A percentile compares a stretch with the other conserved stretches of the same genome.
Conservation (phyloP, 2,113 vertebrate species). For the Desmodus rotundus region DNA sequence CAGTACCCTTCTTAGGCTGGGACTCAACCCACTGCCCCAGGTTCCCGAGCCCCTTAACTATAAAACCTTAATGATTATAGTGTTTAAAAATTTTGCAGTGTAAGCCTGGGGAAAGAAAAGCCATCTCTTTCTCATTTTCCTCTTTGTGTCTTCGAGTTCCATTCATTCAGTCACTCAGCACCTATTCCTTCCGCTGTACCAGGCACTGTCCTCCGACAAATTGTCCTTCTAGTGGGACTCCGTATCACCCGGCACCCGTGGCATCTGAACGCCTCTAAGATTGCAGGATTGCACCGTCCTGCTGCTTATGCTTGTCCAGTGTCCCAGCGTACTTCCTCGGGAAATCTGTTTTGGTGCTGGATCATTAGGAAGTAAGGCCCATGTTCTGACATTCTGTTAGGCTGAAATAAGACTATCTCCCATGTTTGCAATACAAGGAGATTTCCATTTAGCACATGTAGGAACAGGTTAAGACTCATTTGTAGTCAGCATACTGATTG, state of each 20-base stretch:
- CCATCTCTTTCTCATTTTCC: background rate
- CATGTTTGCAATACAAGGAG: background rate
- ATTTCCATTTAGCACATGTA: background rate
- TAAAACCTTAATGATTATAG: slow-evolving; percentile 42
- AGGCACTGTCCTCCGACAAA: background rate
- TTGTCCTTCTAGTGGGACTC: background rate
- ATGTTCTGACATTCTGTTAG: background rate
- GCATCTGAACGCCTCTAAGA: background rate
- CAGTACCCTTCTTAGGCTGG: slow-evolving; percentile 8
- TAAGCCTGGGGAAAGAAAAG: background rate
- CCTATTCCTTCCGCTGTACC: background rate
- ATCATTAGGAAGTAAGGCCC: background rate
- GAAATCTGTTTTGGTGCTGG: background rate
- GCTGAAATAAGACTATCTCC: background rate
- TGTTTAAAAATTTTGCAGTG: slow-evolving; percentile 3
- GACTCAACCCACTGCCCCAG: slow-evolving; percentile 45
- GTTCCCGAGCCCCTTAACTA: slow-evolving; percentile 39
- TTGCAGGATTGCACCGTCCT: background rate
- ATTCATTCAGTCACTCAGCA: background rate
- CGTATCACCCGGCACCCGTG: background rate
- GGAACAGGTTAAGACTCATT: background rate
- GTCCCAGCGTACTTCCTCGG: background rate
- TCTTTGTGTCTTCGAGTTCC: background rate
- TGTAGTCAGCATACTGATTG: background rate
- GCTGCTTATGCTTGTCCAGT: background rate